Conservation (phyloP, 2,797 vertebrate genomes). For the Poeciliopsis presidionis region DNA sequence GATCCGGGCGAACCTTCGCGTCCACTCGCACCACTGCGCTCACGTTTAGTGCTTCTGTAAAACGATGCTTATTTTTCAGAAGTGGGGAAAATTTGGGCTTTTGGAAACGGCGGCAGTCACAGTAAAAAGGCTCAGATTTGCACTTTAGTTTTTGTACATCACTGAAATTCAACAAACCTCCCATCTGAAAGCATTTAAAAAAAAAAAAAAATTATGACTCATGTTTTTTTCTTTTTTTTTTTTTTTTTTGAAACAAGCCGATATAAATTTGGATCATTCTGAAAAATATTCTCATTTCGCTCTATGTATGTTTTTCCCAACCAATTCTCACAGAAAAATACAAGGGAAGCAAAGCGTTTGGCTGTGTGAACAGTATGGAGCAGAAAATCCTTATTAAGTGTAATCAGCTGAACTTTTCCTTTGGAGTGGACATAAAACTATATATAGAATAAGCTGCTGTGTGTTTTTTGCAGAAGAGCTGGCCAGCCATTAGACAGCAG, state of each 20-base stretch:
- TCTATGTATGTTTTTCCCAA: slow-evolving; percentile 1
- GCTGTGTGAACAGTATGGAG: slow-evolving; percentile 30
- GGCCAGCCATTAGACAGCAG: slow-evolving; percentile 18
- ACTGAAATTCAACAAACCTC: neutral
- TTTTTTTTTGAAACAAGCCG: neutral
- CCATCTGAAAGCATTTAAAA: slow-evolving; percentile 15
- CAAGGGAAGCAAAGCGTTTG: slow-evolving; percentile 20
- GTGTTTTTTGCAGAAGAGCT: slow-evolving; percentile 20
- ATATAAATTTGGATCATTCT: slow-evolving; percentile 11
- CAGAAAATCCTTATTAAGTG: slow-evolving; percentile 29
- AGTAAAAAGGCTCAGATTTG: neutral
- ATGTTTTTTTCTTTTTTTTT: slow-evolving; percentile 20
- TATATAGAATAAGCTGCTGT: slow-evolving; percentile 25
- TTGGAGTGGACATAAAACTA: slow-evolving; percentile 34
- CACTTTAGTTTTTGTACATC: slow-evolving; percentile 2
- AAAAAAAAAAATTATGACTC: slow-evolving; percentile 11
- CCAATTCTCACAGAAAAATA: slow-evolving; percentile 15
- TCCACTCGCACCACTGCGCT: slow-evolving; percentile 2
- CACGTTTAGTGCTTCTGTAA: slow-evolving; percentile 9
- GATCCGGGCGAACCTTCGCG: slow-evolving; percentile 34
- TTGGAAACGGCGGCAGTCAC: neutral
- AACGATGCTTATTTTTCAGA: slow-evolving; percentile 33
- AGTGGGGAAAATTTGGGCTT: neutral
- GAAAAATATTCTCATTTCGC: slow-evolving; percentile 35
- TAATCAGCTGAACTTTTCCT: slow-evolving; percentile 38